Evolutionary conservation across 30 jellyfish, hydroid and myxozoan genomes (phyloP), one percentile per base, ranked within the genome.

Genomic region (Calvadosia cruxmelitensis): DNA sequence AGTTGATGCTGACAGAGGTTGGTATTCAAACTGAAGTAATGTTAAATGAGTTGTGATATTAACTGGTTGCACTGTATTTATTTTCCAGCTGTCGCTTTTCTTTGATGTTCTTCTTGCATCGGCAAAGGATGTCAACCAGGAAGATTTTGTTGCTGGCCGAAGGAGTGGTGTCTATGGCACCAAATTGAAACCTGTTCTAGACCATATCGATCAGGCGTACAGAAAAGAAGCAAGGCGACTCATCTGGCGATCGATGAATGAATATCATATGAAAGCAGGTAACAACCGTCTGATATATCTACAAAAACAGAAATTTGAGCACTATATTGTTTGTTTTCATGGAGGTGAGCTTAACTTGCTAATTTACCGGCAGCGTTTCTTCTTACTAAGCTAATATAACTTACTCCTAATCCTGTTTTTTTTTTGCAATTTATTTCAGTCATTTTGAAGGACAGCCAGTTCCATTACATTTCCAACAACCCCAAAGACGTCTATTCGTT

Each of bases 101-200:
- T 87, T 81, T 72, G 97, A 87, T 64, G 75, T 87, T 53, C 84
- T 87, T 31, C 93, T 87, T 32, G 93, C 95, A 35, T 72, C 75
- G 93, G 86, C 94, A 29, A 82, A 80, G 0, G 92, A 87, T 16
- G 80, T 87, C 1, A 63, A 69, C 3, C 83, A 87, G 64, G 78
- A 49, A 50, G 97, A 80, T 26, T 87, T 72, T 57, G 94, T 87
- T 16, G 84, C 70, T 27, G 97, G 97, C 26, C 49, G 92, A 70
- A 50, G 97, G 42, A 81, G 94, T 75, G 97, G 97, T 7, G 93
- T 81, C 49, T 81, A 81, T 51, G 87, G 94, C 2, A 87, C 93
- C 29, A 82, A 81, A 31, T 94, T 83, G 27, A 53, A 53, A 29
- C 75, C 82, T 31, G 84, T 73, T 25, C 84, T 87, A 3, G 94